Percentiles rank a stretch among this genome's conserved stretches.
phyloP scores from a whole-genome alignment of 1,140 invertebrate genomes.

The Pseudomyrmex pallidus region DNA sequence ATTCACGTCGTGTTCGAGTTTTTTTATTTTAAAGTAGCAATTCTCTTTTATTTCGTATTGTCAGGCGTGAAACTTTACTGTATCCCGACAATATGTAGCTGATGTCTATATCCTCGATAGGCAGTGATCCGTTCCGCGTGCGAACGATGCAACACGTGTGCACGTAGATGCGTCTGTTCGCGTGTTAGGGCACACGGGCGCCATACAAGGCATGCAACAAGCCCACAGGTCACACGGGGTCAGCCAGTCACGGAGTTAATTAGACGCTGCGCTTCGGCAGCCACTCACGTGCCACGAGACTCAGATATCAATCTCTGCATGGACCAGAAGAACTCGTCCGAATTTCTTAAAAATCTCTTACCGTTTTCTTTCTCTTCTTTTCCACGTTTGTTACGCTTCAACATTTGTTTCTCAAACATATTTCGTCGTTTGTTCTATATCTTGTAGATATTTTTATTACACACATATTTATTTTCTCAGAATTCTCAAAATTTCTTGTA shows the following conservation, averaged over 20 bases:
- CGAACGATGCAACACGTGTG: slow-evolving; percentile 71
- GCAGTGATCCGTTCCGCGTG: slow-evolving; percentile 60
- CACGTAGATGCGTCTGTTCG: slow-evolving; percentile 60
- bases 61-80: not conserved
- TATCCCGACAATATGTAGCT: slow-evolving; percentile 14
- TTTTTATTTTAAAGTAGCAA: not conserved
- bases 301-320: slow-evolving; percentile 75
- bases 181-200: slow-evolving; percentile 68
- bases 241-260: slow-evolving; percentile 86
- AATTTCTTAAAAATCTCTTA: slow-evolving; percentile 63
- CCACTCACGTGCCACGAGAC: slow-evolving; percentile 75
- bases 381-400: not conserved
- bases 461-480: not conserved
- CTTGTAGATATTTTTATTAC: not conserved
- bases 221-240: slow-evolving; percentile 78
- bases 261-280: slow-evolving; percentile 80
- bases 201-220: slow-evolving; percentile 72
- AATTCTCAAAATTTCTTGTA: not conserved
- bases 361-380: not conserved
- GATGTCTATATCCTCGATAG: slow-evolving; percentile 78
- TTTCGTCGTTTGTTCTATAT: not conserved
- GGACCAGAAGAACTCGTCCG: slow-evolving; percentile 56
- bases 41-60: not conserved
- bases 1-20: no score
- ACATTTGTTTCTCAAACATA: not conserved